These are phyloP conservation scores for Apomyelois bistriatella DNA, from an alignment of 2,888 invertebrate species.

Conservation along the genomic window DNA sequence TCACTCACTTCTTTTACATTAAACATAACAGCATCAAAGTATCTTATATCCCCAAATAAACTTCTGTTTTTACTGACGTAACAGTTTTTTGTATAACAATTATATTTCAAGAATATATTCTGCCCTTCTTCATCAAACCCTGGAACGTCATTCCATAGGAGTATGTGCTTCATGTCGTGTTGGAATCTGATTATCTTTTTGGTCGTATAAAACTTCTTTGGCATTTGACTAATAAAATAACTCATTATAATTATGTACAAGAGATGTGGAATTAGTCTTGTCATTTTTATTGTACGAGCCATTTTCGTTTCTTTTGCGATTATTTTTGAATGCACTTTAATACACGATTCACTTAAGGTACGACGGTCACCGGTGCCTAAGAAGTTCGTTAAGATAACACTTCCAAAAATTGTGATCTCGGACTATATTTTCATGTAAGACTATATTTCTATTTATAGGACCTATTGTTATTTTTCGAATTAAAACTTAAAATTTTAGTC, in stretches of 20 bases:
- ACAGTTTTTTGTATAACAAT: constrained; percentile 50
- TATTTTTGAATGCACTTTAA: no score
- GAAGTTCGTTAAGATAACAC: no score
- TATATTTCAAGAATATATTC: constrained; percentile 34
- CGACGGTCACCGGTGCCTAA: no score
- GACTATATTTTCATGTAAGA: no score
- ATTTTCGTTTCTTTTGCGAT: constrained; percentile 20
- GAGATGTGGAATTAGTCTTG: constrained; percentile 32
- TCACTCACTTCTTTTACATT: constrained; percentile 44
- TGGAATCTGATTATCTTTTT: constrained; percentile 42
- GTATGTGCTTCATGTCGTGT: constrained; percentile 51
- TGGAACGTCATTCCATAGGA: constrained; percentile 52
- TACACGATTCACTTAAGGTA: no score
- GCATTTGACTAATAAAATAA: constrained; percentile 27
- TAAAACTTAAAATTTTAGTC: no score
- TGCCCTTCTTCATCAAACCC: constrained; percentile 43
- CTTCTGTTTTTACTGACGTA: constrained; percentile 51
- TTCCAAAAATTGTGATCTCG: no score
- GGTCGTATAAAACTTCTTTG: constrained; percentile 17
- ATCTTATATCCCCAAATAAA: constrained; percentile 43
- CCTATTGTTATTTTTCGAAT: no score
- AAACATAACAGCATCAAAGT: constrained; percentile 61
- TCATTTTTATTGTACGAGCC: constrained; percentile 29
- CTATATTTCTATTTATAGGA: no score
- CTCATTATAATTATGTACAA: constrained; percentile 25